Conservation (phyloP, 2,888 invertebrate genomes). For the Drosophila koepferae region DNA sequence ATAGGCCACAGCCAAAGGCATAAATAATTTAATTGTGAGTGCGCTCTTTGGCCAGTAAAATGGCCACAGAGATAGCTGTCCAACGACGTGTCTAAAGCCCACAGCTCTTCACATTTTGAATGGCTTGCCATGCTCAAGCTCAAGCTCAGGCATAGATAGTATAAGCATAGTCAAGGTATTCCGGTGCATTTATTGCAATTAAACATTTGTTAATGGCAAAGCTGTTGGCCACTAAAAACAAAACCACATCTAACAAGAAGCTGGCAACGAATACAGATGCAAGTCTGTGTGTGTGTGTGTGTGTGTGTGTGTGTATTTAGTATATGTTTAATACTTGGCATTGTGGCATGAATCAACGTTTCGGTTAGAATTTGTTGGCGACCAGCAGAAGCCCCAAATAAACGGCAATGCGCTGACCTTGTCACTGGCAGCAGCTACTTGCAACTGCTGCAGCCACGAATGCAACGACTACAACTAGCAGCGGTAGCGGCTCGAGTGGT, state of each 20-base stretch:
- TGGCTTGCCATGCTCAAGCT: conserved; percentile 50
- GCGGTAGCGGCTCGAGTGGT: conserved; percentile 74
- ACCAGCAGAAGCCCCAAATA: conserved; percentile 73
- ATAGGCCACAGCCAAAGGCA: conserved; percentile 37
- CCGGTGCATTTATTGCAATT: conserved; percentile 80
- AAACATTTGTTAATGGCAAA: conserved; percentile 77
- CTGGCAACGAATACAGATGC: conserved; percentile 4
- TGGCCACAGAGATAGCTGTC: conserved; percentile 40
- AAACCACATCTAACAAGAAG: conserved; percentile 64
- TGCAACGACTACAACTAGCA: conserved; percentile 13
- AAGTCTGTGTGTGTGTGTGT: not conserved
- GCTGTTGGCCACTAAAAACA: conserved; percentile 53
- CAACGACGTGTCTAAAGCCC: conserved; percentile 11
- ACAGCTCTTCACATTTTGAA: conserved; percentile 20
- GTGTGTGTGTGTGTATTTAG: not conserved
- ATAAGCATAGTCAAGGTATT: conserved; percentile 65
- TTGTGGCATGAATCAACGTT: conserved; percentile 39
- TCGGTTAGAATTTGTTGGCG: conserved; percentile 70
- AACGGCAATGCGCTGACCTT: conserved; percentile 73
- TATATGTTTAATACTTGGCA: conserved; percentile 33
- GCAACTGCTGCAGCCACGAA: conserved; percentile 33
- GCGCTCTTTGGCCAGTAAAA: conserved; percentile 33
- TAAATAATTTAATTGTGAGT: conserved; percentile 55
- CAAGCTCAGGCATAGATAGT: conserved; percentile 53
- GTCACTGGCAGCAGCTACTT: conserved; percentile 51